Conservation (phyloP, 2,888 invertebrate species). For the Ectemnius cavifrons region DNA sequence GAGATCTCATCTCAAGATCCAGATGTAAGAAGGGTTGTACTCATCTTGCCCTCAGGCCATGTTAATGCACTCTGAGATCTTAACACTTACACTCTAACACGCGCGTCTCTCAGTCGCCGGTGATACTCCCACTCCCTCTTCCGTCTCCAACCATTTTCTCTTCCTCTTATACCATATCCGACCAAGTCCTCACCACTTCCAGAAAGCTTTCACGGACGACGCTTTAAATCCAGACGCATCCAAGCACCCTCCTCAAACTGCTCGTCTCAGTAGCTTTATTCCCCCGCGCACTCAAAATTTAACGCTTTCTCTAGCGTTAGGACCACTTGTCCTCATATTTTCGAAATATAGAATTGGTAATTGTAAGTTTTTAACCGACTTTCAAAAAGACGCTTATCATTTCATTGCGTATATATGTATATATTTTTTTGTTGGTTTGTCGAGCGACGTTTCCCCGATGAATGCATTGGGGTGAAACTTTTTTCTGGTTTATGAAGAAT, state of each 20-base stretch:
- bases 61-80: constrained; percentile 78
- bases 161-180: constrained; percentile 75
- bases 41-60: constrained; percentile 76
- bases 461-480: too few relatives aligned
- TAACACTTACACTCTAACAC: constrained; percentile 78
- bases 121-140: constrained; percentile 52
- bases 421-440: too few relatives aligned
- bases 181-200: constrained; percentile 69
- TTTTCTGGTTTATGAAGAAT: too few relatives aligned
- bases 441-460: too few relatives aligned
- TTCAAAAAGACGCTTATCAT: too few relatives aligned
- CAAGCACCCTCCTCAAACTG: constrained; percentile 40
- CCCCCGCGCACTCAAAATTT: too few relatives aligned
- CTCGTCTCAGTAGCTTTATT: too few relatives aligned
- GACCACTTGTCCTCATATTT: too few relatives aligned
- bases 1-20: constrained; percentile 69
- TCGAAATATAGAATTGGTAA: constrained; percentile 15
- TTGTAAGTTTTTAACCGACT: too few relatives aligned
- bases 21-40: constrained; percentile 78
- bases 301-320: too few relatives aligned
- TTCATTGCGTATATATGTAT: too few relatives aligned
- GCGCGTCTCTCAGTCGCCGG: constrained; percentile 58
- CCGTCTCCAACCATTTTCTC: constrained; percentile 74
- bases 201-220: constrained; percentile 77
- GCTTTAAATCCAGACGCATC: constrained; percentile 75